phyloP scores from a whole-genome alignment of 2,797 vertebrate species.

The Lateolabrax maculatus region DNA sequence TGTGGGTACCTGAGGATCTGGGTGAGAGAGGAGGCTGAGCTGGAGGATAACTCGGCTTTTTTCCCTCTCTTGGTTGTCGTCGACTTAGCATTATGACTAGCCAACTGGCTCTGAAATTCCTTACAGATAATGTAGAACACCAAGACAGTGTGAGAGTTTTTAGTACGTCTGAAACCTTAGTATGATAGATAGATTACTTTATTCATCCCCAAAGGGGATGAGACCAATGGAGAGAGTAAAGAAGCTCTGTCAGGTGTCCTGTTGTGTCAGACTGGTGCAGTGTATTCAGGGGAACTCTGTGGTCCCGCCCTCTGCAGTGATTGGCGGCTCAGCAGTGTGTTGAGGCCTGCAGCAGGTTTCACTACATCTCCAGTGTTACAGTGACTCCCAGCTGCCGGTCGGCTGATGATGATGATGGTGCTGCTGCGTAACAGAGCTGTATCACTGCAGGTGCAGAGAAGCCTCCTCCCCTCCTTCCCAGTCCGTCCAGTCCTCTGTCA shows the following conservation, averaged over 20 bases:
- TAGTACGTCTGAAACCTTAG: too few relatives aligned
- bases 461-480: constrained; percentile 59
- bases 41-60: too few relatives aligned
- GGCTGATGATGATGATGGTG: neutral
- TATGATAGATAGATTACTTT: too few relatives aligned
- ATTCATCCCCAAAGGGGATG: too few relatives aligned
- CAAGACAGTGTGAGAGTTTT: too few relatives aligned
- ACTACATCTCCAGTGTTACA: constrained; percentile 66
- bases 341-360: constrained; percentile 65
- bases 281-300: constrained; percentile 49
- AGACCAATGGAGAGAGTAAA: too few relatives aligned
- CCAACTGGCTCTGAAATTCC: too few relatives aligned
- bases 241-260: neutral
- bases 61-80: too few relatives aligned
- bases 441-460: constrained; percentile 73
- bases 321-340: constrained; percentile 58
- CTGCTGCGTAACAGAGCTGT: constrained; percentile 49
- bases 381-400: constrained; percentile 49
- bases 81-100: too few relatives aligned
- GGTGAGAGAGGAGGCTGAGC: too few relatives aligned
- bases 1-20: too few relatives aligned
- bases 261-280: constrained; percentile 18
- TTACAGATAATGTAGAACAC: too few relatives aligned
- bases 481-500: constrained; percentile 55
- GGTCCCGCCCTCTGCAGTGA: constrained; percentile 67